Percentiles rank a stretch among this genome's conserved stretches.
These are phyloP conservation scores for Ferdinandea cuprea DNA, from an alignment of 2,888 invertebrate genomes.

Conservation along the genomic window DNA sequence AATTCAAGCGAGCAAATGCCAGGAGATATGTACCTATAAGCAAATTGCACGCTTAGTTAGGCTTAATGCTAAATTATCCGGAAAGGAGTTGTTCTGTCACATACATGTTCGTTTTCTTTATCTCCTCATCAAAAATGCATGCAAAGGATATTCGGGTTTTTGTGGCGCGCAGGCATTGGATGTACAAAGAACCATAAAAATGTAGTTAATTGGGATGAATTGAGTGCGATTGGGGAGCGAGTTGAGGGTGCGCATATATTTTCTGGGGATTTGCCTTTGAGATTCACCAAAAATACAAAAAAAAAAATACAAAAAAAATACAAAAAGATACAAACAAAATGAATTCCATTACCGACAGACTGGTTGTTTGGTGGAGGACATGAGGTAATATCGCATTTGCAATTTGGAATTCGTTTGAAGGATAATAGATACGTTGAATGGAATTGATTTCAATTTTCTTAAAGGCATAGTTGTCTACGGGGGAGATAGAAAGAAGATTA, in stretches of 20 bases:
- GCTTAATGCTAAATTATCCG: conserved; percentile 67
- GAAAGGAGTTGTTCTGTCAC: conserved; percentile 31
- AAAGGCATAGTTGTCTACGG: not conserved
- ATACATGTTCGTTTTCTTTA: not conserved
- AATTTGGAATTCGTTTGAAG: conserved; percentile 57
- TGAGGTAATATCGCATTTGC: conserved; percentile 48
- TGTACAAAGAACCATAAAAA: conserved; percentile 12
- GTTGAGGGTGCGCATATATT: conserved; percentile 1
- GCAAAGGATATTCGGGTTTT: conserved; percentile 17
- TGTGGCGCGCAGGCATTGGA: not conserved
- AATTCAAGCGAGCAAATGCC: conserved; percentile 55
- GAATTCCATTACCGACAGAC: conserved; percentile 8
- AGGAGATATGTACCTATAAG: conserved; percentile 58
- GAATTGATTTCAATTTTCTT: conserved; percentile 40
- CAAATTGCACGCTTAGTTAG: conserved; percentile 72
- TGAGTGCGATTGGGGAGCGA: not conserved
- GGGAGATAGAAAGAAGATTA: not conserved
- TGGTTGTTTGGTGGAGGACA: conserved; percentile 11
- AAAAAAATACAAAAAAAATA: too few species aligned
- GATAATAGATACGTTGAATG: conserved; percentile 37
- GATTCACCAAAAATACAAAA: not conserved
- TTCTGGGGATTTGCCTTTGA: conserved; percentile 15
- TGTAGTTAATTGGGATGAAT: conserved; percentile 50
- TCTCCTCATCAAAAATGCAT: conserved; percentile 30
- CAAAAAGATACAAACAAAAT: too few species aligned